Base-by-base conservation (phyloP, 2,797 vertebrate species). In the Xiphorhynchus erythropygius region DNA sequence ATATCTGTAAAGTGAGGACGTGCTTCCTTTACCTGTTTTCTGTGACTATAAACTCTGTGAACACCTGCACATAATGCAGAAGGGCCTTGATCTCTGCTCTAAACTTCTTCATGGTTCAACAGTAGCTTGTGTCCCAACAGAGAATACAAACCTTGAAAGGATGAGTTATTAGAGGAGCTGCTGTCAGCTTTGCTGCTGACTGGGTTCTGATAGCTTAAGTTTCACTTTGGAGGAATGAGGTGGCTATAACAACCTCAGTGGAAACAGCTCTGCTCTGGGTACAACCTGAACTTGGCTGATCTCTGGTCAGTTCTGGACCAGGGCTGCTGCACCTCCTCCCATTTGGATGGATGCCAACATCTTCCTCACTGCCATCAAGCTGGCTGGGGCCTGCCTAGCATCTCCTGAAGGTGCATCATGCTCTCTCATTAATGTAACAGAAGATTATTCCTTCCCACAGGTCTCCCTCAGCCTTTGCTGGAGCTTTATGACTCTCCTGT, bases 401-500 rank as follows among this genome's bases (percentile, higher is more conserved):
- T 1, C 0, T 55, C 76, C 32, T 71, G 46, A 81, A 78, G 55
- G 41, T n/a, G 11, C 18, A 16, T 62, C 1, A 0, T 74, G 42
- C 44, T 64, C 47, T 77, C 32, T 41, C 13, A 7, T 55, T 46
- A 52, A 37, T 32, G 14, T 27, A 64, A 27, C 65, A 85, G 59
- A 80, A 76, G 37, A 28, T 77, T 67, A 10, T 50, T 93, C 13
- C 78, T 73, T 92, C 82, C 71, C 50, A 22, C 95, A 99, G 99
- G 99, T 89, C 98, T 99, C 69, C 96, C 98, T 93, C 99, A 99
- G 82, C 98, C 98, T 69, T 92, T 98, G 69, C 89, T 98, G 95
- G 99, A 99, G 90, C 94, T 98, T 91, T 98, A 98, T 52, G 99
- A 99, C 94, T 95, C 98, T 84, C 98, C 99, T 6, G 98, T 99